Evolutionary conservation across 2,797 vertebrate genomes (phyloP), one percentile per base, ranked within the genome.

Genomic region (Euphonia xanthogaster): DNA sequence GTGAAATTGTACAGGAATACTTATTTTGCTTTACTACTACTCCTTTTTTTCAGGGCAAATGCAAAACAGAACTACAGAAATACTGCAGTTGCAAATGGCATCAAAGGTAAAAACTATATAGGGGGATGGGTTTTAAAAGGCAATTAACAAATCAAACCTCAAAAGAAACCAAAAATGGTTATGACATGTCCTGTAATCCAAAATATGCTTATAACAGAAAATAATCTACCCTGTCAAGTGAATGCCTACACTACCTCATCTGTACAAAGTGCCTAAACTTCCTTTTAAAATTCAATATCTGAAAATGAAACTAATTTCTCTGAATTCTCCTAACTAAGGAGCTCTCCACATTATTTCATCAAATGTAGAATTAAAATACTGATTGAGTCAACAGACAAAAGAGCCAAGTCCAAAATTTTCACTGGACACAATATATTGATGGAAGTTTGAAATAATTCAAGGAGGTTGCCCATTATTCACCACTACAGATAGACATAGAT

Each of bases 101-200:
- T 39, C 19, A 65, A 75, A 68, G 15, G 8, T 9, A 57, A 87
- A 45, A 82, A 23, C 18, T 9, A n/a, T 4, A n/a, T 14, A 4
- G 2, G 5, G 7, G 12, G 1, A 9, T 0, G 1, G 4, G 13
- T 16, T 12, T 44, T 70, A 45, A 48, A 86, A 67, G 6, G 11
- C 30, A 51, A 54, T 33, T 48, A 70, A 48, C 37, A 42, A 81
- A 55, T 23, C 27, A 70, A 84, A 77, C 4, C 19, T 70, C 60
- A 84, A n/a, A 0, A 78, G 23, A 93, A 79, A 63, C 15, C 3
- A 39, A 33, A 85, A 48, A 21, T 13, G 40, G 25, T 12, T 60
- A 50, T 12, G 24, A 57, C 15, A 48, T 18, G 45, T 61, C 3
- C 14, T 23, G 31, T 16, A 85, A 80, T 6, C 6, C 24, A 70